Conservation (phyloP, 2,113 vertebrate genomes). For the Cervus canadensis region DNA sequence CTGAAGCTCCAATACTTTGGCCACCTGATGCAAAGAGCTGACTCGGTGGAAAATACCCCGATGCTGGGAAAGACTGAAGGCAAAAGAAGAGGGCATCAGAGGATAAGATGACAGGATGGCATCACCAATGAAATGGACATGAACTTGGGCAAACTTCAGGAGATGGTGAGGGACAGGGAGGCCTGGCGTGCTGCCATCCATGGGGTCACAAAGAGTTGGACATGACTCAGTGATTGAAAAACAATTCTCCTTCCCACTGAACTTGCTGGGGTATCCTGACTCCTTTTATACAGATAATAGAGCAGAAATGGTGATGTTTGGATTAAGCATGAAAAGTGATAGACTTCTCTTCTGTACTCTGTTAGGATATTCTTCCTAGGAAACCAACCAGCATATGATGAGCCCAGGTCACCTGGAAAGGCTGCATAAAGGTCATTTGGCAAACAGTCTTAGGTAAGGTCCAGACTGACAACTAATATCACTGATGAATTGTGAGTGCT, state of each 20-base stretch:
- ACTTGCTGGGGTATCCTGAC: neutral
- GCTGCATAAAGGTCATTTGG: rapidly evolving
- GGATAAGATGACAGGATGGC: neutral
- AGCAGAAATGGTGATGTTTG: neutral
- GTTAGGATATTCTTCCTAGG: neutral
- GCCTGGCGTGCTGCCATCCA: neutral
- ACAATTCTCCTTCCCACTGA: neutral
- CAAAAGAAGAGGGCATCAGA: neutral
- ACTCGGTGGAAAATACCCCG: neutral
- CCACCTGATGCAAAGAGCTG: neutral
- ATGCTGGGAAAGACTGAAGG: neutral
- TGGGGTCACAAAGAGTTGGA: neutral
- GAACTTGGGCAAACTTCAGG: neutral
- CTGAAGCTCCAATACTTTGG: neutral
- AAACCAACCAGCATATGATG: neutral
- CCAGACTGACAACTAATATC: neutral
- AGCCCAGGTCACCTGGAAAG: neutral
- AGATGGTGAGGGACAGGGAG: neutral
- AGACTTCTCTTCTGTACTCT: neutral
- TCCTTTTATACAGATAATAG: neutral
- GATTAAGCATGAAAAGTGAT: neutral
- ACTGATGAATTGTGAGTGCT: neutral
- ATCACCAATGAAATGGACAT: neutral
- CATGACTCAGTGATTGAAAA: neutral
- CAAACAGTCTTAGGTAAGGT: neutral